Evolutionary conservation across 2,888 invertebrate genomes (phyloP).

Genomic region (Pseudoips prasinana): DNA sequence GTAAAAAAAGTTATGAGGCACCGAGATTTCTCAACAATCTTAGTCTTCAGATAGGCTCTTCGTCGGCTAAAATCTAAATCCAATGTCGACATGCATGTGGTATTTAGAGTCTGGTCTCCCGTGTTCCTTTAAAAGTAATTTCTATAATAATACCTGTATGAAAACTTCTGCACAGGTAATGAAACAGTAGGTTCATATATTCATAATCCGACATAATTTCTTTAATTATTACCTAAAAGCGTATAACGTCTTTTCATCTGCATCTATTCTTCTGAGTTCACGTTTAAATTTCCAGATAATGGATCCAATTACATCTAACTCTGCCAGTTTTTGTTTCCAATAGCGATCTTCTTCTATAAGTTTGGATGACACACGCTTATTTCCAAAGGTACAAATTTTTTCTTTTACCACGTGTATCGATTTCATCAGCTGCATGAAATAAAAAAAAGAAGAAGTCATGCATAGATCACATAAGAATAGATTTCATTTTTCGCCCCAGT

Average conservation of each 20-base stretch:
- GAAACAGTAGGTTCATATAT: no score
- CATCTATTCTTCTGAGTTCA: slow-evolving; percentile 33
- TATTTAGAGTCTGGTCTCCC: background rate
- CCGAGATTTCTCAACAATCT: background rate
- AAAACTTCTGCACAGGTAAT: no score
- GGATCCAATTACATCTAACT: slow-evolving; percentile 43
- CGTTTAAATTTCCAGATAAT: slow-evolving; percentile 37
- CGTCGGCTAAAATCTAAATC: background rate
- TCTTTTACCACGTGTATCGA: slow-evolving; percentile 38
- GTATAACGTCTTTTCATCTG: slow-evolving; percentile 35
- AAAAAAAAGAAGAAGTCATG: no score
- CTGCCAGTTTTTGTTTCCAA: slow-evolving; percentile 43
- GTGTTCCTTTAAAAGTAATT: background rate
- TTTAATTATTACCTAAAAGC: slow-evolving; percentile 33
- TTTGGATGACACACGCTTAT: slow-evolving; percentile 28
- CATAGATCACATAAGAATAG: no score
- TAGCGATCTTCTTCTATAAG: slow-evolving; percentile 45
- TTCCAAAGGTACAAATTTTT: slow-evolving; percentile 43
- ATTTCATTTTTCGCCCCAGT: no score
- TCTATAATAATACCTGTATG: no score
- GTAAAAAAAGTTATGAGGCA: background rate
- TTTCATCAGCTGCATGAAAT: slow-evolving; percentile 9
- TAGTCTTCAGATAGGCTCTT: background rate
- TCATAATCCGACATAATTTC: no score
- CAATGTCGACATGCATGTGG: background rate